These are phyloP conservation scores for Merluccius polli DNA, from an alignment of 2,797 vertebrate genomes.

Conservation along the genomic window DNA sequence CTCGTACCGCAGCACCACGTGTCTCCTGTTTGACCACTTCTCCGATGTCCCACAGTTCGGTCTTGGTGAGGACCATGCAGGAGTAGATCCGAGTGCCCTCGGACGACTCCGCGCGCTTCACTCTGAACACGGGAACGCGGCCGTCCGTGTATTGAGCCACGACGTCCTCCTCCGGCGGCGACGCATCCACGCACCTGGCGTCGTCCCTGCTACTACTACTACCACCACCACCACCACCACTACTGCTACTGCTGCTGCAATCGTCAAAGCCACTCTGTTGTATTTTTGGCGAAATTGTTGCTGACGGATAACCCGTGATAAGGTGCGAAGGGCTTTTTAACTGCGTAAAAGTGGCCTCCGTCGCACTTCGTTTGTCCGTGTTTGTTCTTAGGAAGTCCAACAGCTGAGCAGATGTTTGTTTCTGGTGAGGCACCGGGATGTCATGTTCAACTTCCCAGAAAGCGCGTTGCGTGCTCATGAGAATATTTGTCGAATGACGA, in stretches of 20 bases:
- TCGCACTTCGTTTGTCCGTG: constrained; percentile 33
- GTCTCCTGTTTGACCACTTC: constrained; percentile 48
- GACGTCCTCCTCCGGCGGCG: constrained; percentile 11
- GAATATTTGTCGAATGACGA: constrained; percentile 20
- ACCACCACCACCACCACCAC: neutral
- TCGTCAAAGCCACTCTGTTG: constrained; percentile 3
- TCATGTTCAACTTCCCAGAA: constrained; percentile 33
- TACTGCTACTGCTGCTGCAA: no score
- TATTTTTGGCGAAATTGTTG: constrained; percentile 21
- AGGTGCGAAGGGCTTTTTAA: constrained; percentile 5
- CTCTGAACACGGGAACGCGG: constrained; percentile 51
- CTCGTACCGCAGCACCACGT: constrained; percentile 6
- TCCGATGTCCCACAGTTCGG: constrained; percentile 72
- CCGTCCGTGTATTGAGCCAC: constrained; percentile 26
- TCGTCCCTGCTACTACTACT: neutral
- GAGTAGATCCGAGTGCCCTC: constrained; percentile 52
- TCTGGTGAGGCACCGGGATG: constrained; percentile 61
- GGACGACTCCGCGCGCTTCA: constrained; percentile 49
- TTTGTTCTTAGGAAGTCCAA: constrained; percentile 61
- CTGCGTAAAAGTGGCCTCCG: constrained; percentile 32
- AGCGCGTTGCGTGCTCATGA: constrained; percentile 11
- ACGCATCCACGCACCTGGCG: neutral
- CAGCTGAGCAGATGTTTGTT: constrained; percentile 71
- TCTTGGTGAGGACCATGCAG: constrained; percentile 66
- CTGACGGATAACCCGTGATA: neutral